Percentiles rank a stretch among this genome's conserved stretches.
Conservation (phyloP, 2,888 invertebrate species). For the Schizaphis graminum region DNA sequence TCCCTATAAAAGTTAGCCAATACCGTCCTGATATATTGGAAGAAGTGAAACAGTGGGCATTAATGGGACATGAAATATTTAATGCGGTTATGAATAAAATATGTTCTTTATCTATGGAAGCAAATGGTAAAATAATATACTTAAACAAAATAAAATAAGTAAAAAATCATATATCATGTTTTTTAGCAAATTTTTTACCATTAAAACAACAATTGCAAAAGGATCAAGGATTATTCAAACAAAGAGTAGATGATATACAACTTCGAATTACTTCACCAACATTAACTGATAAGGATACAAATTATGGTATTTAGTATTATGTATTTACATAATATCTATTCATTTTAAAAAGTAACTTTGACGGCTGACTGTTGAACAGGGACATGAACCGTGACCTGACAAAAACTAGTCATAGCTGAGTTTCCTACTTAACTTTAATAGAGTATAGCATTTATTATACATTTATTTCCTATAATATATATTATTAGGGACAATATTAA, state of each 20-base stretch:
- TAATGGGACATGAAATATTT: constrained; percentile 85
- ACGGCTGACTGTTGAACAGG: neutral
- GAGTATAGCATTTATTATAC: neutral
- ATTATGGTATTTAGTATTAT: constrained; percentile 68
- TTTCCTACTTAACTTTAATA: neutral
- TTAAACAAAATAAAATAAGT: neutral
- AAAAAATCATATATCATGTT: neutral
- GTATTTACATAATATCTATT: neutral
- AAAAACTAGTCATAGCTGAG: neutral
- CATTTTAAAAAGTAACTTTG: neutral
- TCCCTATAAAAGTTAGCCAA: constrained; percentile 75
- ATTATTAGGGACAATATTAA: constrained; percentile 68
- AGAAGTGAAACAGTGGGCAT: constrained; percentile 80
- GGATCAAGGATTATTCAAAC: constrained; percentile 82
- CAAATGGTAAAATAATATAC: constrained; percentile 38
- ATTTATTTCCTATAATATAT: neutral
- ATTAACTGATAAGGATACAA: constrained; percentile 72
- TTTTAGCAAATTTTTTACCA: constrained; percentile 58
- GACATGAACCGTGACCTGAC: neutral
- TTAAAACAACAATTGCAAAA: constrained; percentile 76
- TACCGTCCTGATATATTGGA: constrained; percentile 72
- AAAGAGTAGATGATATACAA: constrained; percentile 86
- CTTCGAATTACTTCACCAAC: constrained; percentile 80
- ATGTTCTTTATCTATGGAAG: constrained; percentile 72
- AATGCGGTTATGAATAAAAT: constrained; percentile 79